A percentile compares a stretch with the other conserved stretches of the same genome.
Conservation (phyloP, 1,140 invertebrate species). For the Drosophila athabasca region DNA sequence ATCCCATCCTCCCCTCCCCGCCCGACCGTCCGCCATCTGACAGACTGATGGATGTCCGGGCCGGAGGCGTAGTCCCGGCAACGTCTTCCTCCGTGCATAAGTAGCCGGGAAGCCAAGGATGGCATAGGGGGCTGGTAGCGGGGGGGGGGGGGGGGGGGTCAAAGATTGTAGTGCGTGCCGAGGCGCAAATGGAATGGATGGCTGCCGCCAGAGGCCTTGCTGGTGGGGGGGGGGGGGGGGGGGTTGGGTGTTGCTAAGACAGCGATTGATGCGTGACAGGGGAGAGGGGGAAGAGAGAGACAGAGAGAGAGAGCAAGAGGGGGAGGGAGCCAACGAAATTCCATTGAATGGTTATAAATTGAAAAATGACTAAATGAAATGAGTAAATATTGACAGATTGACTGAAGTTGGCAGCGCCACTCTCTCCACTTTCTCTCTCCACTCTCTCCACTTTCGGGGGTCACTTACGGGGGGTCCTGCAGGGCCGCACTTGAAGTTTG, state of each 20-base stretch:
- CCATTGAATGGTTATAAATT: constrained; percentile 81
- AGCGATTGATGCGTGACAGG: constrained; percentile 41
- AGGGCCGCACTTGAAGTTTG: constrained; percentile 39
- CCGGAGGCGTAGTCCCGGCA: constrained; percentile 23
- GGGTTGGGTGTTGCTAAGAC: constrained; percentile 29
- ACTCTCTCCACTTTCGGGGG: background rate
- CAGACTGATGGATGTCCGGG: constrained; percentile 53
- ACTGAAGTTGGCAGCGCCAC: constrained; percentile 53
- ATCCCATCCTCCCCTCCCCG: background rate
- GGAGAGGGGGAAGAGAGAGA: background rate
- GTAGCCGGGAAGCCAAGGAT: constrained; percentile 68
- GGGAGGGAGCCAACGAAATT: constrained; percentile 40
- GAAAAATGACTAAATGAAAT: constrained; percentile 81
- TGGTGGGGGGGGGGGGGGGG: background rate
- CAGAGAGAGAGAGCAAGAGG: background rate
- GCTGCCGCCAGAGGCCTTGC: background rate
- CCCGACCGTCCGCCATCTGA: background rate
- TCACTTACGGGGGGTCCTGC: too few species aligned
- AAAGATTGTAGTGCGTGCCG: constrained; percentile 12
- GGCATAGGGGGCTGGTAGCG: too few species aligned
- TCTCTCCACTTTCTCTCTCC: constrained; percentile 2
- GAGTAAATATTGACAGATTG: constrained; percentile 81
- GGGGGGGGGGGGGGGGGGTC: background rate
- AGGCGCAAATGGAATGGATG: constrained; percentile 31
- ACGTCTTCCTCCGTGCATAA: constrained; percentile 65